Conservation (phyloP, 2,888 invertebrate species). For the Epinotia demarniana region DNA sequence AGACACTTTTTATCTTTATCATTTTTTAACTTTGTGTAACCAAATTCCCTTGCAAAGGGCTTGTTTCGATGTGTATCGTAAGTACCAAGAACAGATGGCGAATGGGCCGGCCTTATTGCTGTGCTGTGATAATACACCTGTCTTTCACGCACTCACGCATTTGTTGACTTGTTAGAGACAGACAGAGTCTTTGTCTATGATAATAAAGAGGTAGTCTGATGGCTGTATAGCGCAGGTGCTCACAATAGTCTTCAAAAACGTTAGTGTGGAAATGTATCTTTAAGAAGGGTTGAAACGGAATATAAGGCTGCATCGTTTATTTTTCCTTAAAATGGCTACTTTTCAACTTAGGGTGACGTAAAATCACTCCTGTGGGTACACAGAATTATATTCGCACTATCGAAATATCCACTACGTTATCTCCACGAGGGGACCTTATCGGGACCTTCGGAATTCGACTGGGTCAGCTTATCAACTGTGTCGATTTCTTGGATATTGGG, state of each 20-base stretch:
- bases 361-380: not conserved
- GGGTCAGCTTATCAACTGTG: conserved; percentile 61
- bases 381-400: conserved; percentile 26
- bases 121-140: conserved; percentile 7
- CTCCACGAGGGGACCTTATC: conserved; percentile 63
- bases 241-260: not conserved
- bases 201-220: not conserved
- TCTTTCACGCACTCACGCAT: conserved; percentile 4
- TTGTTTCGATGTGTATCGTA: conserved; percentile 13
- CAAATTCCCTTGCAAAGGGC: not conserved
- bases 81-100: conserved; percentile 10
- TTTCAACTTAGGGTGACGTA: not conserved
- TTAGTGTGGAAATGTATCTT: no score
- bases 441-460: conserved; percentile 66
- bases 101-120: not conserved
- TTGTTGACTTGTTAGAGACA: not conserved
- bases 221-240: not conserved
- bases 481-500: conserved; percentile 37
- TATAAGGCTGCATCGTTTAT: no score
- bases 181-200: not conserved
- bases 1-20: not conserved
- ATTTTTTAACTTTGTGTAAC: no score
- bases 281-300: no score
- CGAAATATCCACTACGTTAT: conserved; percentile 39
- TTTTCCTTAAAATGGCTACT: not conserved